phyloP scores from a whole-genome alignment of 2,888 invertebrate genomes.

The Seira musarum region DNA sequence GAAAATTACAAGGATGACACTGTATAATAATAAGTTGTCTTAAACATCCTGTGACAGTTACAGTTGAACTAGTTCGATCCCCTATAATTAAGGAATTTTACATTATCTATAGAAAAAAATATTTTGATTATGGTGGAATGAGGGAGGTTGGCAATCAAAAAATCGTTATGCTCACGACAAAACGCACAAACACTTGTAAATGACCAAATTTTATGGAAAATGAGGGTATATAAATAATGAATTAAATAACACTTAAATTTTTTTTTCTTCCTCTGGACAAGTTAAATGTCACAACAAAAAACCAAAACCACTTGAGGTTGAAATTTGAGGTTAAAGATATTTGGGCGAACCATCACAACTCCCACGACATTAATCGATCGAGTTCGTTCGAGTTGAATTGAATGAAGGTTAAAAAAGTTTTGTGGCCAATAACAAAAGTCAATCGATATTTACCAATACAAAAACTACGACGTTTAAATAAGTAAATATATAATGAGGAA shows the following conservation, averaged over 20 bases:
- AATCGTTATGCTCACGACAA: too few species aligned
- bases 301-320: too few species aligned
- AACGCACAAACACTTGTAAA: constrained; percentile 1
- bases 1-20: constrained; percentile 39
- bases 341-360: too few species aligned
- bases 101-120: too few species aligned
- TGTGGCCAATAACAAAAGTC: constrained; percentile 11
- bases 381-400: too few species aligned
- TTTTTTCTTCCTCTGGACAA: constrained; percentile 12
- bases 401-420: constrained; percentile 21
- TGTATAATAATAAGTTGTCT: constrained; percentile 21
- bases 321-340: too few species aligned
- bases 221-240: constrained; percentile 13
- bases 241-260: constrained; percentile 24
- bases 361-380: too few species aligned
- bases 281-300: constrained; percentile 35
- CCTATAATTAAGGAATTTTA: constrained; percentile 33
- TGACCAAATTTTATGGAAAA: background rate
- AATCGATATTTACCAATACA: constrained; percentile 11
- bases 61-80: constrained; percentile 38
- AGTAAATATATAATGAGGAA: background rate
- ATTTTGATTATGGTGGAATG: too few species aligned
- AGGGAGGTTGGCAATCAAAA: too few species aligned
- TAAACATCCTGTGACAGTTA: constrained; percentile 34
- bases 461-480: background rate